phyloP scores from a whole-genome alignment of 2,888 invertebrate genomes.

The Linnaemya vulpina region DNA sequence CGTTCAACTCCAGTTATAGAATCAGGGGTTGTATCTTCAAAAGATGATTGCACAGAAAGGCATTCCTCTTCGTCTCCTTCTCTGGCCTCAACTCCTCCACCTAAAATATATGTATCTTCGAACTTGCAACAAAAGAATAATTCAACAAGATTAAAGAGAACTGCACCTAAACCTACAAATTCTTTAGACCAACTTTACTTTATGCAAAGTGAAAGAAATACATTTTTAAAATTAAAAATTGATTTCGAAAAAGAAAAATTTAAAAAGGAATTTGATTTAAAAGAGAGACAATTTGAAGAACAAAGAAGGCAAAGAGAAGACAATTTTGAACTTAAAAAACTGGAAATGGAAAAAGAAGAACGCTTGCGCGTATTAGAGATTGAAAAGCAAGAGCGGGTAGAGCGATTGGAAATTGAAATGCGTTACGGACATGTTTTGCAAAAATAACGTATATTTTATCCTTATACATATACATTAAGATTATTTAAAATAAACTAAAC shows the following conservation, averaged over 20 bases:
- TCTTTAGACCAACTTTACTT: not conserved
- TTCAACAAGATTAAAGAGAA: not conserved
- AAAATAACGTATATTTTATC: not conserved
- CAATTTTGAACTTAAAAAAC: constrained; percentile 31
- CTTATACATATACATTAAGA: not conserved
- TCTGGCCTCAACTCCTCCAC: not conserved
- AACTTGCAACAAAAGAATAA: not conserved
- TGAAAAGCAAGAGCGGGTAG: constrained; percentile 36
- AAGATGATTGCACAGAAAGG: not conserved
- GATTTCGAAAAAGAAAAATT: constrained; percentile 26
- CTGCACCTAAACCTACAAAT: not conserved
- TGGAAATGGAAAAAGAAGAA: constrained; percentile 36
- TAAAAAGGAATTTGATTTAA: constrained; percentile 30
- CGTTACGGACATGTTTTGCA: constrained; percentile 22
- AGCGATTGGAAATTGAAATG: constrained; percentile 23
- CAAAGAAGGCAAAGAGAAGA: constrained; percentile 5
- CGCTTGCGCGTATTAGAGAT: constrained; percentile 18
- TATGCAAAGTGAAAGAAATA: constrained; percentile 21
- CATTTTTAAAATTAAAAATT: constrained; percentile 26
- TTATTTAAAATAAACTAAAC: constrained; percentile 10
- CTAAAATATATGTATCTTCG: not conserved
- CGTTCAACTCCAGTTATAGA: not conserved
- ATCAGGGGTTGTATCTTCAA: not conserved
- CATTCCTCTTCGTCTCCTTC: constrained; percentile 1
- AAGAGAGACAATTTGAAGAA: constrained; percentile 17